A percentile compares a stretch with the other conserved stretches of the same genome.
Evolutionary conservation across 2,113 vertebrate species (phyloP).

Genomic region (Morphnarchus princeps): DNA sequence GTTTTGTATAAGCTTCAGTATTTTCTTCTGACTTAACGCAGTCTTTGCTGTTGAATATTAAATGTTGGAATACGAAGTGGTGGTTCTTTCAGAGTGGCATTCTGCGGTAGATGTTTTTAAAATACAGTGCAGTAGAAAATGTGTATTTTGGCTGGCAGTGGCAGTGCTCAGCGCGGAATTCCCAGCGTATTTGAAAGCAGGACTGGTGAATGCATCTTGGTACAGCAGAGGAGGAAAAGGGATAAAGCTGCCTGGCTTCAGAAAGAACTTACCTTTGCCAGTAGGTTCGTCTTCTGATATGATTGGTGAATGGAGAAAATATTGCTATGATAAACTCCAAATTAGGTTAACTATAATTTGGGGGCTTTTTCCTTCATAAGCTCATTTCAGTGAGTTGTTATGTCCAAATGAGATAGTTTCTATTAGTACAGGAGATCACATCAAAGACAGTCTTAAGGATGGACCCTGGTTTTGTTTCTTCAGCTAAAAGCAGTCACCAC

Average conservation of each 20-base stretch:
- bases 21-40: not conserved
- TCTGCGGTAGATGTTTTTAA: not conserved
- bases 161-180: slow-evolving; percentile 17
- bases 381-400: not conserved
- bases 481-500: not conserved
- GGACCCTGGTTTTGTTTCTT: not conserved
- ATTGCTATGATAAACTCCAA: not conserved
- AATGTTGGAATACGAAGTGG: not conserved
- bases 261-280: not conserved
- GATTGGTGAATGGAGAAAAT: not conserved
- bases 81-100: not conserved
- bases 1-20: not conserved
- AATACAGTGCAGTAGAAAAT: not conserved
- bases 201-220: not conserved
- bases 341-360: not conserved
- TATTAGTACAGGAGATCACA: not conserved
- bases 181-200: not conserved
- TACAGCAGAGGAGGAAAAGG: not conserved
- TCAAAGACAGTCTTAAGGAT: not conserved
- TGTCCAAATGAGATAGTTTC: not conserved
- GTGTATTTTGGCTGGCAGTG: not conserved
- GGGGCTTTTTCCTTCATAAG: not conserved
- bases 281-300: not conserved
- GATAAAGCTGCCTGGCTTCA: not conserved
- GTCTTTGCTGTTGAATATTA: not conserved